Base-by-base conservation (phyloP, 2,797 vertebrate genomes). In the Myotis findleyi region DNA sequence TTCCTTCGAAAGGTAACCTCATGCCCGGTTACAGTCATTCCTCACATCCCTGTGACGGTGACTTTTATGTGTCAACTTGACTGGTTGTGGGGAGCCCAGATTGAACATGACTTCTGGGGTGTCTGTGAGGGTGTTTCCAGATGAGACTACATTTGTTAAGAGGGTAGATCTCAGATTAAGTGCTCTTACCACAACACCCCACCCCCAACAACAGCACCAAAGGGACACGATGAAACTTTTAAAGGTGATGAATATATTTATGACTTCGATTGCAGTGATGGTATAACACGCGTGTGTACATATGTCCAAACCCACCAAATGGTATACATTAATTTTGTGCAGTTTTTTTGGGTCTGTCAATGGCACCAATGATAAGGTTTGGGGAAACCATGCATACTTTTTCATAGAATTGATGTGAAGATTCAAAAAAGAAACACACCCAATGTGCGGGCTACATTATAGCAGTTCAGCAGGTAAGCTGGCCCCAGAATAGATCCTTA, bases 381-480 rank as follows among this genome's bases (percentile, higher is more conserved):
- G 38, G 21, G 3, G 3, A 21, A 33, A 55, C 30, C 51, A 18
- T 7, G 27, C 6, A 16, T 7, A n/a, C 23, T 94, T 7, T 71
- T 27, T 90, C 30, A 6, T 7, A n/a, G 57, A 33, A 33, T 7
- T 49, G 44, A 62, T 33, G 25, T 27, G 18, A 85, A 51, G 77
- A 36, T 44, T 44, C 69, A 41, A 10, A 33, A 66, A 55, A 33
- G 41, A 75, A 80, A n/a, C 0, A 4, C 3, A 25, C 17, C 33
- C 7, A 9, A 11, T 38, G 8, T 12, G 30, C 33, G 14, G 14
- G 33, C 12, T 2, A 10, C 6, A 0, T 0, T 64, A 18, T 53
- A 33, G 77, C 1, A 0, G 9, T 36, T 17, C 6, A 27, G 51
- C 8, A 23, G 1, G 2, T 17, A 7, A 72, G 16, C 20, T 62